Evolutionary conservation across 2,113 vertebrate species (phyloP).

Genomic region (Mionectes macconnelli): DNA sequence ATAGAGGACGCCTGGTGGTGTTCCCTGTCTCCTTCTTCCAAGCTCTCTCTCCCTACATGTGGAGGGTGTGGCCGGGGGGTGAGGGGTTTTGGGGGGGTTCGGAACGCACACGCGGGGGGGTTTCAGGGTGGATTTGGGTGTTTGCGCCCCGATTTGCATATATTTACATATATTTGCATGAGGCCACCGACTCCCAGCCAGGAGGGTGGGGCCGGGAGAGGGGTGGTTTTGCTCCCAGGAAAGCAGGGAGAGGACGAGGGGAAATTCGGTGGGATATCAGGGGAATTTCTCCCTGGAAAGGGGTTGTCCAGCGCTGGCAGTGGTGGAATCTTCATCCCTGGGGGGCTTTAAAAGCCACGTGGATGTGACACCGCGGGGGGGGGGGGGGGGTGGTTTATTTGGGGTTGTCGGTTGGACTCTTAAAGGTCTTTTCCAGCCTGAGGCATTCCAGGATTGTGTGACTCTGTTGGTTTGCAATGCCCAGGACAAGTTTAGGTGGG

Average conservation of each 20-base stretch:
- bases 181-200: neutral
- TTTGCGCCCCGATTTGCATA: neutral
- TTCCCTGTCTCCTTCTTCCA: neutral
- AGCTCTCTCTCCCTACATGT: fast-evolving
- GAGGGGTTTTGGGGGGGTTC: neutral
- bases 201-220: neutral
- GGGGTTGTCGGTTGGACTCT: too few species aligned
- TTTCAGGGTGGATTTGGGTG: neutral
- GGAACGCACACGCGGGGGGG: neutral
- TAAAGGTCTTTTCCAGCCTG: neutral
- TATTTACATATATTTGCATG: too few species aligned
- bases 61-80: neutral
- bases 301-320: neutral
- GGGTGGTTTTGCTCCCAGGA: neutral
- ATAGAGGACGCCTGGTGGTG: too few species aligned
- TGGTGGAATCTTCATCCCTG: neutral
- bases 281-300: fast-evolving
- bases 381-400: too few species aligned
- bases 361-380: neutral
- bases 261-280: neutral
- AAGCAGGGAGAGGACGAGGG: neutral
- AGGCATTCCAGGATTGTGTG: neutral
- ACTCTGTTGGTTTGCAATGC: fast-evolving
- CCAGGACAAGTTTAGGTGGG: neutral
- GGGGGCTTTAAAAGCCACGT: neutral